phyloP scores from a whole-genome alignment of 2,888 invertebrate species.

The Priocnemis perturbator region DNA sequence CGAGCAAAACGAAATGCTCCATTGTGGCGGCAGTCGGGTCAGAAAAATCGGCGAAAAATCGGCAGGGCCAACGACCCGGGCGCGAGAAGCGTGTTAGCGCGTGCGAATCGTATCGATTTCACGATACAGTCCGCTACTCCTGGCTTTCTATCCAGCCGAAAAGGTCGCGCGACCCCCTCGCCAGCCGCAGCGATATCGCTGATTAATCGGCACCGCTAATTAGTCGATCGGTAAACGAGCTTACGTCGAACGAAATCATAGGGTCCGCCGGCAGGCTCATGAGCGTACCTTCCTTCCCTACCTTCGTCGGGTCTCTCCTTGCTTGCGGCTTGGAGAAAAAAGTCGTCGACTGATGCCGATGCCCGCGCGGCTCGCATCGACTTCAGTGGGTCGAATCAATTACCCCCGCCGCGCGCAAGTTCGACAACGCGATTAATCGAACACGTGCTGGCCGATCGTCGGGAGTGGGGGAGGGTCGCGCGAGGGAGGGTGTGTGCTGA shows the following conservation, averaged over 20 bases:
- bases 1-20: too few relatives aligned
- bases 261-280: background rate
- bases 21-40: too few relatives aligned
- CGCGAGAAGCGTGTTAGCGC: too few relatives aligned
- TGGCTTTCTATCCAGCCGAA: slow-evolving; percentile 11
- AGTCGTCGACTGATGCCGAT: slow-evolving; percentile 15
- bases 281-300: background rate
- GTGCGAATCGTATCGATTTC: too few relatives aligned
- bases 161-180: slow-evolving; percentile 28
- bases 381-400: slow-evolving; percentile 40
- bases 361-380: slow-evolving; percentile 20
- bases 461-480: background rate
- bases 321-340: background rate
- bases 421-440: slow-evolving; percentile 40
- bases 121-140: background rate
- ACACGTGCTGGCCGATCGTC: slow-evolving; percentile 14
- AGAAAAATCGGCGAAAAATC: too few relatives aligned
- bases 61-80: too few relatives aligned
- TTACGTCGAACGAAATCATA: slow-evolving; percentile 27
- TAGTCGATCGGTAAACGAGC: slow-evolving; percentile 30
- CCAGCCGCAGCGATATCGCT: slow-evolving; percentile 14
- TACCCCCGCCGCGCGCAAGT: slow-evolving; percentile 19
- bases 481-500: too few relatives aligned
- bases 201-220: slow-evolving; percentile 38
- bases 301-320: background rate